Evolutionary conservation across 2,888 invertebrate species (phyloP).

Genomic region (Parascotia fuliginaria): DNA sequence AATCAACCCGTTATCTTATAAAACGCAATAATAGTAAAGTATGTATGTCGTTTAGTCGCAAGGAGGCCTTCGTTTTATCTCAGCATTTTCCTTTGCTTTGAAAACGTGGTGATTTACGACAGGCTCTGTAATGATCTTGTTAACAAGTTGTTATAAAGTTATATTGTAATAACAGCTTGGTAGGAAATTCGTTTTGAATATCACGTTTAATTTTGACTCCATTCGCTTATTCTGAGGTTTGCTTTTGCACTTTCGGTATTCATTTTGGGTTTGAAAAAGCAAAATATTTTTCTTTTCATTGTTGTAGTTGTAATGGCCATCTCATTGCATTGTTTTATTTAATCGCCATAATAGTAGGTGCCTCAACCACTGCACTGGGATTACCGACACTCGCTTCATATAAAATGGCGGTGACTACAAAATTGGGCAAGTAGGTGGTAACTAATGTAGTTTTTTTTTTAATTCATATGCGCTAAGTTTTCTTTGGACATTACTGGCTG

Average conservation of each 20-base stretch:
- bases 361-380: too few relatives aligned
- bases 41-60: constrained; percentile 34
- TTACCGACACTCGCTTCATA: too few relatives aligned
- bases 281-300: too few relatives aligned
- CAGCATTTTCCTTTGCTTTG: constrained; percentile 32
- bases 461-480: too few relatives aligned
- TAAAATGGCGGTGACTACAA: too few relatives aligned
- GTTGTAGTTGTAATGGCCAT: too few relatives aligned
- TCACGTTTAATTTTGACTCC: constrained; percentile 11
- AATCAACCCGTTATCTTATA: constrained; percentile 43
- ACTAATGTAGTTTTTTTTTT: too few relatives aligned
- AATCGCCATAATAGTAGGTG: too few relatives aligned
- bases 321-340: too few relatives aligned
- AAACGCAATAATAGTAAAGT: constrained; percentile 42
- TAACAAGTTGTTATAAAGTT: constrained; percentile 42
- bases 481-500: too few relatives aligned
- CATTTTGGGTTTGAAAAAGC: too few relatives aligned
- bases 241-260: background rate
- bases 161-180: constrained; percentile 24
- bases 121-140: constrained; percentile 45
- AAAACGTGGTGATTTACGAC: constrained; percentile 42
- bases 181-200: constrained; percentile 16
- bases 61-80: constrained; percentile 40
- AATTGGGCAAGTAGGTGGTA: too few relatives aligned
- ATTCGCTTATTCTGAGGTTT: background rate